Conservation (phyloP, 2,113 vertebrate genomes). For the Talpa occidentalis region DNA sequence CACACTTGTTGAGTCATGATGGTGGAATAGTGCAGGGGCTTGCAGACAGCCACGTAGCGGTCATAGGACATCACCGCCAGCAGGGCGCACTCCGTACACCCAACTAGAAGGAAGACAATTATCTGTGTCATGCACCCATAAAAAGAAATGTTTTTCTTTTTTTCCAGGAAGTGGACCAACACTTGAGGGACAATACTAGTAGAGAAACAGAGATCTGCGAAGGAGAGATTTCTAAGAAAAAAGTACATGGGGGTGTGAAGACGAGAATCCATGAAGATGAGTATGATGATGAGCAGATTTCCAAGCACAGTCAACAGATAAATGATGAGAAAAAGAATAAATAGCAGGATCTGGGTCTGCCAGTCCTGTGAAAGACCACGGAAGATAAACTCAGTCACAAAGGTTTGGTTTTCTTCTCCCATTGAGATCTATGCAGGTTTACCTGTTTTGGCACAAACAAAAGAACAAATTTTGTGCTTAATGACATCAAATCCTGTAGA, state of each 20-base stretch:
- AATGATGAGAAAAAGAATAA: conserved; percentile 69
- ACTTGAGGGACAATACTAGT: conserved; percentile 71
- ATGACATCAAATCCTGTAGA: not conserved
- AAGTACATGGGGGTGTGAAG: conserved; percentile 80
- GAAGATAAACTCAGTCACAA: conserved; percentile 72
- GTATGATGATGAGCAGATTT: conserved; percentile 75
- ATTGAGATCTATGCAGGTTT: conserved; percentile 35
- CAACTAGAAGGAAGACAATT: conserved; percentile 59
- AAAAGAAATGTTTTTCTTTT: conserved; percentile 75
- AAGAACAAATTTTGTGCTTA: not conserved
- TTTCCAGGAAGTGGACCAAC: conserved; percentile 68
- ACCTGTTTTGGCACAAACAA: conserved; percentile 42
- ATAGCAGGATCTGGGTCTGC: conserved; percentile 55
- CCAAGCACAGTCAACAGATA: conserved; percentile 70
- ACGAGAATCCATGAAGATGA: conserved; percentile 44
- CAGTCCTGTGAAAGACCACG: conserved; percentile 61
- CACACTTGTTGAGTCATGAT: conserved; percentile 58
- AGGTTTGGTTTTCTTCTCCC: conserved; percentile 68
- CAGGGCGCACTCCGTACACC: conserved; percentile 56
- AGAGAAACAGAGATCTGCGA: conserved; percentile 74
- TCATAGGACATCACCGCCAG: conserved; percentile 81
- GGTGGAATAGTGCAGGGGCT: conserved; percentile 68
- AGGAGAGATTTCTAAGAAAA: conserved; percentile 78
- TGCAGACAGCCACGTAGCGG: conserved; percentile 64
- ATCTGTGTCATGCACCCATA: conserved; percentile 72